Evolutionary conservation across 1,140 invertebrate species (phyloP), one percentile per base, ranked within the genome.

Genomic region (Protaetia brevitarsis): DNA sequence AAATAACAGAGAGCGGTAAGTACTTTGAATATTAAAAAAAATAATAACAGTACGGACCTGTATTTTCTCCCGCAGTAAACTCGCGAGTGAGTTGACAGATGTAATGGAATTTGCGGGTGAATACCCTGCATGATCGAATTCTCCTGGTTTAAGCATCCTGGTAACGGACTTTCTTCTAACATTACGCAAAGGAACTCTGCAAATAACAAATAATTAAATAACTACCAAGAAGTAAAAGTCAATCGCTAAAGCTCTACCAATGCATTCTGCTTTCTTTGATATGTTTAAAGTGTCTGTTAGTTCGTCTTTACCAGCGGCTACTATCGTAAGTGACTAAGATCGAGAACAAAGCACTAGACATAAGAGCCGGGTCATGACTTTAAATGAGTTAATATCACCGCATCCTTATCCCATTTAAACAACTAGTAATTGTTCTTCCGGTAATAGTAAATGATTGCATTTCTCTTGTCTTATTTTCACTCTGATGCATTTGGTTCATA

Each of bases 81-180:
- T 92, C 41, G 90, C 90, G 41, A 93, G 84, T 1, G 90, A 92
- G 74, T 93, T 93, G 37, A 92, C 86, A 62, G 89, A 91, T 0
- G 90, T 92, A 69, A 93, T 88, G 3, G 91, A 92, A 65, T 88
- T 89, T 57, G 83, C 86, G 0, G 86, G 85, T 1, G 84, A 85
- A 68, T 74, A 74, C 36, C 64, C 69, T 16, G 67, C 71, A 13
- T 67, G 45, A 57, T 70, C 74, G 36, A 73, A 70, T 66, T 83
- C 82, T 21, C 82, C 83, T 6, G 72, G 69, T 65, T 71, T 75
- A 36, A 74, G 69, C 77, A 72, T 79, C 65, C 36, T 78, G 78
- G 76, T 81, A 78, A 77, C 73, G 11, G 77, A 79, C 72, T 79
- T 79, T 68, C 77, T 72, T 71, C 77, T 67, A 65, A 70, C 74